Evolutionary conservation across 1,140 invertebrate genomes (phyloP).

Genomic region (Riptortus pedestris): DNA sequence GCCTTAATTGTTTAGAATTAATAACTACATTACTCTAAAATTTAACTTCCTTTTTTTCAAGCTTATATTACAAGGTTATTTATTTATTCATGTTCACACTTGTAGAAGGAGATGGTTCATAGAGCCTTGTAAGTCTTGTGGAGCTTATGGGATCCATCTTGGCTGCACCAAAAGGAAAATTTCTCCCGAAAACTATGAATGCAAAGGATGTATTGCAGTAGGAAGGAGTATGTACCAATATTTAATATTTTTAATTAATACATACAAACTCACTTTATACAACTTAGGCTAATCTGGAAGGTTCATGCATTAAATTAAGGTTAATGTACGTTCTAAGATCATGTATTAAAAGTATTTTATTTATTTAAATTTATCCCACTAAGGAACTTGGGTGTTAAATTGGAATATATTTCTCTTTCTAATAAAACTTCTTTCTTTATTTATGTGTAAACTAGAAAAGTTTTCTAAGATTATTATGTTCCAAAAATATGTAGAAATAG

Average conservation of each 20-base stretch:
- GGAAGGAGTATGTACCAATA: background rate
- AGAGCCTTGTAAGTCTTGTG: background rate
- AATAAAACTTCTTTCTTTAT: too few relatives aligned
- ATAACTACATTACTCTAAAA: background rate
- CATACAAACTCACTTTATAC: background rate
- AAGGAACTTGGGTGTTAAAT: background rate
- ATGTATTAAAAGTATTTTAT: background rate
- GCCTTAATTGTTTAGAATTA: background rate
- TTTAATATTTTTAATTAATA: background rate
- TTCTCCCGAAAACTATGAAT: background rate
- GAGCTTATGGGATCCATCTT: background rate
- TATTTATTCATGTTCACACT: background rate
- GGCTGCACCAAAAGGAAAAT: background rate
- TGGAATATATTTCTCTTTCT: background rate
- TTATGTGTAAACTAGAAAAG: too few relatives aligned
- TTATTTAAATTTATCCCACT: background rate
- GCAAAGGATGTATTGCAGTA: background rate
- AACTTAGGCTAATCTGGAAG: too few relatives aligned
- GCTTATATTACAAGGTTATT: background rate
- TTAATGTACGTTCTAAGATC: background rate
- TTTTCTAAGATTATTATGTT: too few relatives aligned
- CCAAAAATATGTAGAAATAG: too few relatives aligned
- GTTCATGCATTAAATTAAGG: background rate
- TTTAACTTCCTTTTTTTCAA: background rate
- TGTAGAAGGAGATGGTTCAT: background rate